Conservation (phyloP, 2,797 vertebrate species). For the Lepidocolaptes lacrymiger region DNA sequence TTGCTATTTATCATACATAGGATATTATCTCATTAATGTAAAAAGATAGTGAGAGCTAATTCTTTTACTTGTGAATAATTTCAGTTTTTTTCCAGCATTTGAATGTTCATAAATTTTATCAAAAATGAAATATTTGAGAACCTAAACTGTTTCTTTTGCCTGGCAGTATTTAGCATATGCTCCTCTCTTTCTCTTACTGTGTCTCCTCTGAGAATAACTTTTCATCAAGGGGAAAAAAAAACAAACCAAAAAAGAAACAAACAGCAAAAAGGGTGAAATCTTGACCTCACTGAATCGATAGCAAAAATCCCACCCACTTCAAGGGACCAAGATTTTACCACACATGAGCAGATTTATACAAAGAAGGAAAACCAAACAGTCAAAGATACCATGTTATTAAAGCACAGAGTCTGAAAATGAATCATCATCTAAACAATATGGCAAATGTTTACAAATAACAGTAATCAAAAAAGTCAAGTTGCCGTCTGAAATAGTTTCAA, state of each 20-base stretch:
- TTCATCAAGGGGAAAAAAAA: not conserved
- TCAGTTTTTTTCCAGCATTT: not conserved
- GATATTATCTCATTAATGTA: not conserved
- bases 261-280: not conserved
- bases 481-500: not conserved
- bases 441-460: slow-evolving; percentile 6
- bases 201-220: not conserved
- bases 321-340: not conserved
- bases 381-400: not conserved
- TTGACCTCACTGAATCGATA: not conserved
- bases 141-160: not conserved
- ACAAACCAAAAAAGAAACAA: too few species aligned
- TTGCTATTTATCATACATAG: not conserved
- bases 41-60: not conserved
- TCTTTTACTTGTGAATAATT: not conserved
- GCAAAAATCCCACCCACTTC: not conserved
- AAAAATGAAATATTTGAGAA: not conserved
- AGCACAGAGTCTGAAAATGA: not conserved
- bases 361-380: not conserved
- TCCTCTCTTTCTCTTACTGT: not conserved
- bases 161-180: not conserved
- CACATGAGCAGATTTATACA: not conserved
- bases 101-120: not conserved
- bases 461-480: not conserved
- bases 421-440: not conserved